Percentiles rank a stretch among this genome's conserved stretches.
Conservation (phyloP, 2,888 invertebrate species). For the Brachypalpus laphriformis region DNA sequence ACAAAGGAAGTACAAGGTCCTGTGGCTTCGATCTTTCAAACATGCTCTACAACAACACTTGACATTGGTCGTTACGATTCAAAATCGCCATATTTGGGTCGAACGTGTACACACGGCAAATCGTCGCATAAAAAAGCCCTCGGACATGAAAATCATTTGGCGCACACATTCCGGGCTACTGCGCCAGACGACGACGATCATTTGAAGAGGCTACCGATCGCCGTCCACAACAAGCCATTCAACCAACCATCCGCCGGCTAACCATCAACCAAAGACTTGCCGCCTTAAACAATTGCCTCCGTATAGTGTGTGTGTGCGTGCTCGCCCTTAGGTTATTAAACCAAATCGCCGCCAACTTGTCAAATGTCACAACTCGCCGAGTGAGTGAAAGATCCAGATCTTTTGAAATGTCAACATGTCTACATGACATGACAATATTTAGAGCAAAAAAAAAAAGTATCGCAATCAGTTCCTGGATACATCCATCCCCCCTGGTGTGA, state of each 20-base stretch:
- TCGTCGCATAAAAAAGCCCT: slow-evolving; percentile 4
- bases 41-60: slow-evolving; percentile 36
- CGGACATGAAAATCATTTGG: slow-evolving; percentile 30
- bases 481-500: slow-evolving; percentile 45
- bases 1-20: no score
- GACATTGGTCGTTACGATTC: slow-evolving; percentile 61
- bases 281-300: slow-evolving; percentile 41
- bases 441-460: neutral
- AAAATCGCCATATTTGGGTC: slow-evolving; percentile 65
- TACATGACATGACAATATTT: slow-evolving; percentile 68
- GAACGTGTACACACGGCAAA: neutral
- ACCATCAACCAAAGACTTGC: slow-evolving; percentile 47
- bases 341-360: slow-evolving; percentile 74
- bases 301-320: neutral
- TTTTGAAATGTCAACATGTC: slow-evolving; percentile 72
- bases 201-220: neutral
- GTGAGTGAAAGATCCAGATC: slow-evolving; percentile 74
- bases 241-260: slow-evolving; percentile 24
- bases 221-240: slow-evolving; percentile 52
- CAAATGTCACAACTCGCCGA: slow-evolving; percentile 67
- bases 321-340: slow-evolving; percentile 69
- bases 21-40: slow-evolving; percentile 19
- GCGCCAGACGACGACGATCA: slow-evolving; percentile 36
- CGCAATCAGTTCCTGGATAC: slow-evolving; percentile 31
- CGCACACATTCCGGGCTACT: slow-evolving; percentile 47